These are phyloP conservation scores for Drosophila asahinai DNA, from an alignment of 1,140 invertebrate genomes.

Conservation along the genomic window DNA sequence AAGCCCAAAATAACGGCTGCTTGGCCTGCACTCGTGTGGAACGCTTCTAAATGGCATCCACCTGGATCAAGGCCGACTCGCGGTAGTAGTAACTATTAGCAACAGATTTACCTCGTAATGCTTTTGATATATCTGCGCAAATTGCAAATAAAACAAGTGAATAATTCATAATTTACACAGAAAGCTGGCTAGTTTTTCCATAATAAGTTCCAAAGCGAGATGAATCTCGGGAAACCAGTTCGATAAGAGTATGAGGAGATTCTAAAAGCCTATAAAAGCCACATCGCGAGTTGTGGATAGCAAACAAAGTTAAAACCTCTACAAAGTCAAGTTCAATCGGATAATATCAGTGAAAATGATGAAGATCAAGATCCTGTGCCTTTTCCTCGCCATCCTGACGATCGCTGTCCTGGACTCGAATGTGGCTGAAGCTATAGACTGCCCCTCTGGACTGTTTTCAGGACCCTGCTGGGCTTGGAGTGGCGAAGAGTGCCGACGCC, in stretches of 20 bases:
- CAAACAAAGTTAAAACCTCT: background rate
- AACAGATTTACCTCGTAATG: constrained; percentile 53
- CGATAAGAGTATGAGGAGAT: no score
- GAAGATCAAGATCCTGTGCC: constrained; percentile 14
- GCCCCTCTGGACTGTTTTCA: background rate
- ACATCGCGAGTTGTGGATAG: background rate
- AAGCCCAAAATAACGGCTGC: background rate
- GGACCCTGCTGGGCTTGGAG: constrained; percentile 9
- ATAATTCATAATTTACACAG: constrained; percentile 20
- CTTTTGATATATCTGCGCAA: constrained; percentile 26
- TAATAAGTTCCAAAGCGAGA: constrained; percentile 13
- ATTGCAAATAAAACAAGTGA: constrained; percentile 61
- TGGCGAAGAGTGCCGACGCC: constrained; percentile 9
- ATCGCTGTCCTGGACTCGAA: constrained; percentile 4
- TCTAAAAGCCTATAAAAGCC: background rate
- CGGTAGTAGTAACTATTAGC: constrained; percentile 86
- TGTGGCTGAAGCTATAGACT: constrained; percentile 5
- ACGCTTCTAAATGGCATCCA: constrained; percentile 93
- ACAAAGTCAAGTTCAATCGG: background rate
- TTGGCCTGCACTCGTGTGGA: constrained; percentile 90
- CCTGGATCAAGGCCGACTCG: constrained; percentile 95
- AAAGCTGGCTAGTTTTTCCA: constrained; percentile 36
- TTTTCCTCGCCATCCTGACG: background rate
- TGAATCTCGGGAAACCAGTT: background rate
- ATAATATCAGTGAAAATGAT: constrained; percentile 8